Base-by-base conservation (phyloP, 1,140 invertebrate species). In the Parasteatoda tepidariorum region DNA sequence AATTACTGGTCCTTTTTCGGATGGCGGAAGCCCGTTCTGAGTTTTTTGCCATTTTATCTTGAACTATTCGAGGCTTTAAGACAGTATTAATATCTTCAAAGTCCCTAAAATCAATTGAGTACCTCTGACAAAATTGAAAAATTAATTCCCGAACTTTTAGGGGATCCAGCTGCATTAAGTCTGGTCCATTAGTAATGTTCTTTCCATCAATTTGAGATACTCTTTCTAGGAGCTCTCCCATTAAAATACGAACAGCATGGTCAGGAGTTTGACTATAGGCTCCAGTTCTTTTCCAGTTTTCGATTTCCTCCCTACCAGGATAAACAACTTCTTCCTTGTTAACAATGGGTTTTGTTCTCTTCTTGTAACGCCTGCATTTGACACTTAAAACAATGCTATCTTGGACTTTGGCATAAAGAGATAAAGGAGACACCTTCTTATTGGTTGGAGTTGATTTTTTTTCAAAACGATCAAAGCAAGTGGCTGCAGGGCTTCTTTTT, bases 1-100 rank as follows among this genome's bases (percentile, higher is more conserved):
- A 67, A 38, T 30, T 33, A 57, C 34, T 82, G 28, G 57, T 75
- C 57, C 78, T 70, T 82, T 71, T 82, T 59, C 66, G 78, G 78
- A 82, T 70, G 78, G 78, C 78, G 78, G 78, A 82, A 82, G 78
- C 78, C 78, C 78, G 78, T 70, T 70, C 66, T 28, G 67, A 82
- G 78, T 82, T 82, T 82, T 82, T 82, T 82, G 78, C 67, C 67
- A 54, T 11, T 22, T 57, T 48, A 24, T 70, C 57, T 41, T 38
- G 26, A 30, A 71, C 24, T 6, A 82, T 70, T 22, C 67, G 22
- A 28, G 78, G 66, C 31, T 28, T 83, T 24, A 83, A 30, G n/a
- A 74, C 54, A 6, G n/a, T 22, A 15, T 33, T 57, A 26, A 71
- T 41, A 34, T 83, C 48, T 28, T 83, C 68, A 34, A 83, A 83